Evolutionary conservation across 1,140 invertebrate genomes (phyloP).

Genomic region (Drosophila repletoides): DNA sequence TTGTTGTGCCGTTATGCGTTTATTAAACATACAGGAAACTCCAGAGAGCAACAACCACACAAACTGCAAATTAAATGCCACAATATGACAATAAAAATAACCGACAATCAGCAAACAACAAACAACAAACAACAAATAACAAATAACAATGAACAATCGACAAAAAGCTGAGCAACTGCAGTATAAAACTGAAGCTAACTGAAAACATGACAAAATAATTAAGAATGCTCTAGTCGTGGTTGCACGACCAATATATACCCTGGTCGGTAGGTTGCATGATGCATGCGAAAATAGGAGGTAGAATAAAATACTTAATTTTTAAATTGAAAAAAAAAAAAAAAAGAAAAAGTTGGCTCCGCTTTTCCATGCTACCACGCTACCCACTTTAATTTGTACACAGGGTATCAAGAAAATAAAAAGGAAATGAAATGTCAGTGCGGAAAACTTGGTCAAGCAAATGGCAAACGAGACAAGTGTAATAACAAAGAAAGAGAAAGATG

Average conservation of each 20-base stretch:
- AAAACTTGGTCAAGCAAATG: constrained; percentile 59
- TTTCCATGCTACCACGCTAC: background rate
- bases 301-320: too few species aligned
- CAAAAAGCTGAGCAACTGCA: constrained; percentile 7
- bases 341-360: too few species aligned
- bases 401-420: constrained; percentile 40
- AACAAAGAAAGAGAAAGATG: constrained; percentile 35
- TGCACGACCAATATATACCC: background rate
- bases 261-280: too few species aligned
- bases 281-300: too few species aligned
- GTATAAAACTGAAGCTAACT: constrained; percentile 4
- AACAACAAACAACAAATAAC: constrained; percentile 19
- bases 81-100: background rate
- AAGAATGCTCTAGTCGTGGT: background rate
- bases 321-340: too few species aligned
- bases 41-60: constrained; percentile 9
- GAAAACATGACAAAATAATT: constrained; percentile 25
- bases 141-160: constrained; percentile 22
- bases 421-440: constrained; percentile 70
- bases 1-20: constrained; percentile 27
- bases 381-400: background rate
- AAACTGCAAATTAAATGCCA: constrained; percentile 36
- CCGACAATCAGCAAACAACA: constrained; percentile 4
- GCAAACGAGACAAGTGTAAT: constrained; percentile 36
- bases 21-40: constrained; percentile 43